phyloP scores from a whole-genome alignment of 64 coral and sea anemone species.

The Dendronephthya gigantea region DNA sequence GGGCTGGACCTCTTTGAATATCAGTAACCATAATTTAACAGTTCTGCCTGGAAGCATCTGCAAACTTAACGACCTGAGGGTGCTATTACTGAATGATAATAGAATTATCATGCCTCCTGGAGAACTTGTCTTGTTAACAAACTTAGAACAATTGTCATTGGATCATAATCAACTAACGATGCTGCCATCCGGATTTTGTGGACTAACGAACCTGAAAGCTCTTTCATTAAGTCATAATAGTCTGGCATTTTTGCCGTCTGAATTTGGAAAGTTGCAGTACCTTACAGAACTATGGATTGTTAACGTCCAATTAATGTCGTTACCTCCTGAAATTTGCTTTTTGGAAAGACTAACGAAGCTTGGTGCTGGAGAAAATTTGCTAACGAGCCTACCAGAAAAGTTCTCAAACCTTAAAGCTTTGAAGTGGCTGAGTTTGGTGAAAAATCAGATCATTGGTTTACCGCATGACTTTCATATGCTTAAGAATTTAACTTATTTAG shows the following conservation, averaged over 20 bases:
- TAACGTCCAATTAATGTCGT: constrained; percentile 78
- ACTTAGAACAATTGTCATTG: constrained; percentile 55
- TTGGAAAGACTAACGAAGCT: constrained; percentile 61
- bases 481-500: constrained; percentile 43
- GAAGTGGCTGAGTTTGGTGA: constrained; percentile 56
- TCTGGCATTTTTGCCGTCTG: constrained; percentile 70
- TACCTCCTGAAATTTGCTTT: constrained; percentile 81
- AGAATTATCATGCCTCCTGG: constrained; percentile 88
- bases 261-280: constrained; percentile 58
- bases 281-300: constrained; percentile 76
- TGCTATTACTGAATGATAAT: constrained; percentile 75
- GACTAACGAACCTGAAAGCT: constrained; percentile 50
- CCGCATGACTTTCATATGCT: constrained; percentile 58
- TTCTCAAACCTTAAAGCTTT: constrained; percentile 40
- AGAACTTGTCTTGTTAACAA: constrained; percentile 66
- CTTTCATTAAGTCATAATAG: constrained; percentile 89
- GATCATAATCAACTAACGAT: constrained; percentile 94
- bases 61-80: constrained; percentile 50
- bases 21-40: constrained; percentile 76
- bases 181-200: constrained; percentile 77
- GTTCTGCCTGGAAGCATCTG: constrained; percentile 65
- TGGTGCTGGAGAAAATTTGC: constrained; percentile 69
- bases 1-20: constrained; percentile 48
- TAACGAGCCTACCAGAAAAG: constrained; percentile 50
- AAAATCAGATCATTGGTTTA: constrained; percentile 57